phyloP scores from a whole-genome alignment of 2,113 vertebrate genomes.

The Rhadina sibilatrix region DNA sequence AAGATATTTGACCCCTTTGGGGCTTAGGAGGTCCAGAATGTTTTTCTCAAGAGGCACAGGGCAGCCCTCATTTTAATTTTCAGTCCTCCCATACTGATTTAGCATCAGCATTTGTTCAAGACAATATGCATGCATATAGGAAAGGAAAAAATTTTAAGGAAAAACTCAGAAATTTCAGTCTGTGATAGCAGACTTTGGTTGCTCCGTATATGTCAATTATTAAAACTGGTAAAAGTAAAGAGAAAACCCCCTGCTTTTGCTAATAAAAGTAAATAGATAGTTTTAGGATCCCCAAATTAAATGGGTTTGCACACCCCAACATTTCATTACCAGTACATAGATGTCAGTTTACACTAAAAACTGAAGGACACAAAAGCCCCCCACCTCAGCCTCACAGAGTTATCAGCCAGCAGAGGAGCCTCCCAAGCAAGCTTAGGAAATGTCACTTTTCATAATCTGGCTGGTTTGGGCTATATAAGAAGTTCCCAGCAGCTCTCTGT shows the following conservation, averaged over 20 bases:
- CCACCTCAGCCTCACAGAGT: background rate
- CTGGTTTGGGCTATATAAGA: background rate
- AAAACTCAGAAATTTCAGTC: background rate
- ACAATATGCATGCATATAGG: background rate
- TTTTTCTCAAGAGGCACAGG: fast-evolving
- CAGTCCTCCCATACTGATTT: background rate
- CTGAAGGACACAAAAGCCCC: background rate
- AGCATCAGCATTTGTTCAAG: background rate
- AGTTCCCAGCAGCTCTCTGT: background rate
- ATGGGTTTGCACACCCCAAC: background rate
- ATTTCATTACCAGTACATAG: background rate
- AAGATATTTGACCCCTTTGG: background rate
- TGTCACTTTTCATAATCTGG: background rate
- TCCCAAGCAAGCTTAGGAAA: background rate
- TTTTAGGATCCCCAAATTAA: background rate
- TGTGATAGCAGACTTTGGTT: background rate
- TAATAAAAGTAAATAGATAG: background rate
- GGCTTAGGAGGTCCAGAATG: background rate
- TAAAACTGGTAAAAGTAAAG: background rate
- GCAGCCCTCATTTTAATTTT: background rate
- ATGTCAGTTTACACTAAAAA: background rate
- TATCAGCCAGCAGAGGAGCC: background rate
- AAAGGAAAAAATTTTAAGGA: background rate
- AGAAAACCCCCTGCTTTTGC: background rate
- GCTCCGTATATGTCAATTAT: background rate